Conservation (phyloP, 2,888 invertebrate species). For the Dione vanillae region DNA sequence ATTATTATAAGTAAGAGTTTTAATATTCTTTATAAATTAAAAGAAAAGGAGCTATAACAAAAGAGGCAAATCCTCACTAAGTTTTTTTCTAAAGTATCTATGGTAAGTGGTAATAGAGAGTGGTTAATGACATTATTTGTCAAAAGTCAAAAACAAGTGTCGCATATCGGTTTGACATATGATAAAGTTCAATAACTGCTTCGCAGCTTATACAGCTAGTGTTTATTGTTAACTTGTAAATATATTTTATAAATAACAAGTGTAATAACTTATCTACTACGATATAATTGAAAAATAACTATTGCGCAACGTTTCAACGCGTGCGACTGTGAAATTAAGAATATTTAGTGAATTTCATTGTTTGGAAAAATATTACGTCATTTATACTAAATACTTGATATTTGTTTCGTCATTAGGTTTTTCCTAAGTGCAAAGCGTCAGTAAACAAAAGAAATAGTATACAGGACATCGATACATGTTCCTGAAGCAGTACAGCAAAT, state of each 20-base stretch:
- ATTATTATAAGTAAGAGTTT: no score
- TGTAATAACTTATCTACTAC: slow-evolving; percentile 11
- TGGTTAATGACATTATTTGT: background rate
- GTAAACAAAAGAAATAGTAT: slow-evolving; percentile 2
- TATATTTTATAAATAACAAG: slow-evolving; percentile 18
- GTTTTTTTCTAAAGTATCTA: no score
- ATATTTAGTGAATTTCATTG: slow-evolving; percentile 14
- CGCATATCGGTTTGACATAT: background rate
- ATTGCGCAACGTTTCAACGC: slow-evolving; percentile 16
- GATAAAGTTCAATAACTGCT: background rate
- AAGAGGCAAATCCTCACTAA: no score
- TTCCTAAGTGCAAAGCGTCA: slow-evolving; percentile 12
- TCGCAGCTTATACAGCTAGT: background rate
- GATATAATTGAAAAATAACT: slow-evolving; percentile 11
- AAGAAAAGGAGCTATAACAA: no score
- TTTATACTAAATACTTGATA: slow-evolving; percentile 24
- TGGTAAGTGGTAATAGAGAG: no score
- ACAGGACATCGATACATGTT: slow-evolving; percentile 9
- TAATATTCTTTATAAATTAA: no score
- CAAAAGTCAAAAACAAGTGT: background rate
- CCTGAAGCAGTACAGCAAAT: slow-evolving; percentile 30
- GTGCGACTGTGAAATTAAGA: background rate
- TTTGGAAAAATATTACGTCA: slow-evolving; percentile 37
- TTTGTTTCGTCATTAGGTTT: slow-evolving; percentile 24
- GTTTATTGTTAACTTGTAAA: background rate